phyloP scores from a whole-genome alignment of 2,113 vertebrate genomes.

The Meriones unguiculatus region DNA sequence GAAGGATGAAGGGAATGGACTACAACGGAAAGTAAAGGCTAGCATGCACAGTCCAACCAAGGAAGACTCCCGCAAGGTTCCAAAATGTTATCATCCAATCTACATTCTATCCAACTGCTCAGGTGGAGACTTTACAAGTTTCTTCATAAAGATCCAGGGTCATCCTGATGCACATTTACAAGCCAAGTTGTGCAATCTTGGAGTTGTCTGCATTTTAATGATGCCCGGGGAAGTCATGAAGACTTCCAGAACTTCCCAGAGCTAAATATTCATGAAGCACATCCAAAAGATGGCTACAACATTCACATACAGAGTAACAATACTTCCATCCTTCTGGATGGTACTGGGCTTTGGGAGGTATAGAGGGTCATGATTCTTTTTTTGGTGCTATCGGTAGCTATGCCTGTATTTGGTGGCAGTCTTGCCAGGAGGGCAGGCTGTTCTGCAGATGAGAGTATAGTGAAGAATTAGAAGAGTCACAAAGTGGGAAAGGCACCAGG shows the following conservation, averaged over 20 bases:
- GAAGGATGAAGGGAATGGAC: conserved; percentile 39
- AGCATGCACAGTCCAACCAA: conserved; percentile 28
- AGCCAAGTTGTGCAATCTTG: conserved; percentile 82
- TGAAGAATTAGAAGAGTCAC: background rate
- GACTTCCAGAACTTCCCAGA: conserved; percentile 79
- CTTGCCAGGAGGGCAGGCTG: background rate
- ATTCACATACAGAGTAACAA: background rate
- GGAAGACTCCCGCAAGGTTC: conserved; percentile 65
- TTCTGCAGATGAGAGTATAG: background rate
- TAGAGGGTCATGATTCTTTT: background rate
- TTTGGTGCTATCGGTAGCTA: background rate
- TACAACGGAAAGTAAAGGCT: conserved; percentile 68
- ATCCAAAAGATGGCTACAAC: conserved; percentile 63
- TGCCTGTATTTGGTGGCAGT: background rate
- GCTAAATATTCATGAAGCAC: conserved; percentile 58
- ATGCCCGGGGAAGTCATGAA: conserved; percentile 75
- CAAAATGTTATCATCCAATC: conserved; percentile 75
- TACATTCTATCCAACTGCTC: conserved; percentile 55
- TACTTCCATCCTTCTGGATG: background rate
- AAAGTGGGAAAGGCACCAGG: no score
- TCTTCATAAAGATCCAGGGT: conserved; percentile 82
- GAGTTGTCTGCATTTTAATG: conserved; percentile 81
- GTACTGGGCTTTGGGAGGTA: background rate
- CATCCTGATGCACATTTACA: conserved; percentile 77
- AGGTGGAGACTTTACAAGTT: conserved; percentile 68